Evolutionary conservation across 2,888 invertebrate species (phyloP).

Genomic region (Zaprionus bogoriensis): DNA sequence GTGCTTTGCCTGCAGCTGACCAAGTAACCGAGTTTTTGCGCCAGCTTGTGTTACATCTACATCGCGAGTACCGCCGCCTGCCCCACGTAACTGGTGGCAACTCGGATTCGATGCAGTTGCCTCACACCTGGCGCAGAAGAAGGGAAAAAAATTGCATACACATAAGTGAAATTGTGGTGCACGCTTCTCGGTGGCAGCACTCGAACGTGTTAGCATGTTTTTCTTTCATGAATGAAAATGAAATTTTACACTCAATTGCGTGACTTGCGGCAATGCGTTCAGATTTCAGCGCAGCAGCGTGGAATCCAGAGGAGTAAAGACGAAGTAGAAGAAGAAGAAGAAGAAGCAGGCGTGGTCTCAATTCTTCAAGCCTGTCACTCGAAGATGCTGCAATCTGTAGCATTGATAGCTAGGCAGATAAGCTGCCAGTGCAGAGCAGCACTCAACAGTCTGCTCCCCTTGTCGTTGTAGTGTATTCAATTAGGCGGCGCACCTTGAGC

Average conservation of each 20-base stretch:
- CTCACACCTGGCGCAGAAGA: constrained; percentile 23
- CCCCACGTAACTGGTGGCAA: not conserved
- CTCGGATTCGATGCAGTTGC: constrained; percentile 25
- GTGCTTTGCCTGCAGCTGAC: constrained; percentile 41
- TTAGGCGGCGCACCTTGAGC: constrained; percentile 38
- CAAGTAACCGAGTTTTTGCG: constrained; percentile 65
- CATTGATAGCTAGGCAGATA: constrained; percentile 68
- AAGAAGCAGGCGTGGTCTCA: not conserved
- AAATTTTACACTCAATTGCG: constrained; percentile 73
- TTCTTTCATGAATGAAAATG: constrained; percentile 53
- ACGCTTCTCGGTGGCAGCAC: constrained; percentile 45
- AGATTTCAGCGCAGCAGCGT: constrained; percentile 31
- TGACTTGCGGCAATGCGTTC: constrained; percentile 55
- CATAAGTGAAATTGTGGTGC: constrained; percentile 65
- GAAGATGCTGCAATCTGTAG: constrained; percentile 14
- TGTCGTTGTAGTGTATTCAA: no score
- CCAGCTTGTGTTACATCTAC: constrained; percentile 56
- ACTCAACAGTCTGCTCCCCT: not conserved
- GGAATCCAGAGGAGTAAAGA: no score
- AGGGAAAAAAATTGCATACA: constrained; percentile 54
- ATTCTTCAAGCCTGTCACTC: constrained; percentile 2
- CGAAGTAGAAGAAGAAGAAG: no score
- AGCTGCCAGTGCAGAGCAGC: not conserved
- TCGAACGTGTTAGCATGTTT: constrained; percentile 15
- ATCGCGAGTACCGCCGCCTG: not conserved